Evolutionary conservation across 2,888 invertebrate species (phyloP).

Genomic region (Dermolepida albohirtum): DNA sequence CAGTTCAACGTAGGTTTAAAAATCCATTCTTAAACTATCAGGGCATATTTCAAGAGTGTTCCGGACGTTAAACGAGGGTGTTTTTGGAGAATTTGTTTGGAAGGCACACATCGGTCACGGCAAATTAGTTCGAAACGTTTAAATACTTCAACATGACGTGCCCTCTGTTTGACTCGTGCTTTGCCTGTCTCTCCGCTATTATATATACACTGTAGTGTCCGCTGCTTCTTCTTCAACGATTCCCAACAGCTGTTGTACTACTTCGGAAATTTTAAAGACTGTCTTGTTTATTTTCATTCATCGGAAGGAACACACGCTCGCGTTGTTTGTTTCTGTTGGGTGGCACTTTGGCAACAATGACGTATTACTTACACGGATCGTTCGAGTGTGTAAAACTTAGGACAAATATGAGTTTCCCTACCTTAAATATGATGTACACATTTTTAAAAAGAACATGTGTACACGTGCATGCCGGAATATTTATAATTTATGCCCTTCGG

Average conservation of each 20-base stretch:
- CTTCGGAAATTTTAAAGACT: constrained; percentile 41
- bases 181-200: constrained; percentile 43
- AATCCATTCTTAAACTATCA: constrained; percentile 24
- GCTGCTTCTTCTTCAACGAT: constrained; percentile 33
- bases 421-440: constrained; percentile 10
- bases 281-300: constrained; percentile 42
- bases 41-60: constrained; percentile 30
- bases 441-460: constrained; percentile 30
- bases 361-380: constrained; percentile 31
- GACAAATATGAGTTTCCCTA: constrained; percentile 25
- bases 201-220: constrained; percentile 23
- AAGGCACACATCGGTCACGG: constrained; percentile 45
- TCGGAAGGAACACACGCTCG: constrained; percentile 33
- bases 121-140: constrained; percentile 47
- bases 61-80: constrained; percentile 30
- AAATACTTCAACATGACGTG: constrained; percentile 47
- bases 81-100: constrained; percentile 42
- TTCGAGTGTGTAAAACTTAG: constrained; percentile 37
- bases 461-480: constrained; percentile 35
- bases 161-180: constrained; percentile 52
- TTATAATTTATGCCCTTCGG: constrained; percentile 40
- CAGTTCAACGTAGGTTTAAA: constrained; percentile 19
- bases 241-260: constrained; percentile 41
- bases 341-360: constrained; percentile 31
- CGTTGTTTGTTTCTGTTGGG: constrained; percentile 33